Evolutionary conservation across 2,888 invertebrate species (phyloP).

Genomic region (Ornithoptera alexandrae): DNA sequence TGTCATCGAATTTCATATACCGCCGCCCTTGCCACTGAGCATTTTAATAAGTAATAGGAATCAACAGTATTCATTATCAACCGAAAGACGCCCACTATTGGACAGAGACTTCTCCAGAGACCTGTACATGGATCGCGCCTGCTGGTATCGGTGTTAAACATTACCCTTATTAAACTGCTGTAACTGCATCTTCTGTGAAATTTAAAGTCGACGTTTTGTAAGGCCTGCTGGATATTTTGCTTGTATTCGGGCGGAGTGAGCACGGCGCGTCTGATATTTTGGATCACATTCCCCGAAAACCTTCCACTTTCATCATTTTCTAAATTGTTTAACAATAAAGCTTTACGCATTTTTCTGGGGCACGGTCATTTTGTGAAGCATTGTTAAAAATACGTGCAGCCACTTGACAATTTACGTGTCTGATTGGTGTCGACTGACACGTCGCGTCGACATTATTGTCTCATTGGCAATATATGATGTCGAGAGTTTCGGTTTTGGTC

Average conservation of each 20-base stretch:
- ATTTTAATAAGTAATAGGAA: too few relatives aligned
- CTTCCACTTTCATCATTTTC: conserved; percentile 49
- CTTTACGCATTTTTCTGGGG: conserved; percentile 54
- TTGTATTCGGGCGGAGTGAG: conserved; percentile 51
- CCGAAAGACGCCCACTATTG: too few relatives aligned
- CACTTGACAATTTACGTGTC: neutral
- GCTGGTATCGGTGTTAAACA: too few relatives aligned
- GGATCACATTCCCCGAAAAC: conserved; percentile 58
- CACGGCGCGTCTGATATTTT: conserved; percentile 56
- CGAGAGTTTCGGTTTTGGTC: too few relatives aligned
- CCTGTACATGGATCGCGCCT: too few relatives aligned
- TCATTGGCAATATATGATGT: too few relatives aligned
- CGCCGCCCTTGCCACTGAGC: too few relatives aligned
- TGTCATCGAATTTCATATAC: too few relatives aligned
- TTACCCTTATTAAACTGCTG: conserved; percentile 52
- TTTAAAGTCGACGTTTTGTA: conserved; percentile 57
- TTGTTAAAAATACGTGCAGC: conserved; percentile 30
- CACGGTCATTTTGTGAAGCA: conserved; percentile 34
- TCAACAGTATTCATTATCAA: too few relatives aligned
- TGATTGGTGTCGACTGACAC: too few relatives aligned
- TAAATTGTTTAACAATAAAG: conserved; percentile 56
- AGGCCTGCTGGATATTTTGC: conserved; percentile 57
- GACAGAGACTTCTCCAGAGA: too few relatives aligned
- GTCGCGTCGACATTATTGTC: too few relatives aligned
- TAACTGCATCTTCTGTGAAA: conserved; percentile 66